Evolutionary conservation across 2,797 vertebrate genomes (phyloP), one percentile per base, ranked within the genome.

Genomic region (Chrysolophus pictus): DNA sequence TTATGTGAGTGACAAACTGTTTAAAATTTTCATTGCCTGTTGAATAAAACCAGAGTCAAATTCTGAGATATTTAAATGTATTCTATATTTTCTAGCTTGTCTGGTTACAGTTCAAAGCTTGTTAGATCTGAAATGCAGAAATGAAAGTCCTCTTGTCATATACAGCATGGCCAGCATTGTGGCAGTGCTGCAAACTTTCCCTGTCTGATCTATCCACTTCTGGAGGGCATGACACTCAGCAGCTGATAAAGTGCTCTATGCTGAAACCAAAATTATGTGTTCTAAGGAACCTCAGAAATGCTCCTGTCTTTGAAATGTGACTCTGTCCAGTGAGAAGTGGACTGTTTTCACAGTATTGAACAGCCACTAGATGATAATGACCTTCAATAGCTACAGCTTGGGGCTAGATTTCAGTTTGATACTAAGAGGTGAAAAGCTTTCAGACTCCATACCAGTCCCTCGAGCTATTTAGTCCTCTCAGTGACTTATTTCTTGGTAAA

Each of bases 351-450:
- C 76, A 73, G 47, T 95, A 95, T 95, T 93, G 92, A 96, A 88
- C 88, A 91, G 82, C 77, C 84, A 75, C 82, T 87, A 80, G 88
- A 85, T 87, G 87, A 89, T 95, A 92, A 95, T 95, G 92, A 95
- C 92, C 91, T 95, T 96, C 95, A 95, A 92, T 95, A 87, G 87
- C 93, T 93, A 80, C 92, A 80, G 92, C 95, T 94, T 89, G 88
- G 67, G 92, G 94, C 96, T 95, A 93, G 92, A 81, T 95, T 81
- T 91, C 90, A 85, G 90, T 85, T 91, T 93, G 92, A 89, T 95
- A 83, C 87, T 94, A 93, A 96, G 90, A 95, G 93, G 94, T 96
- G 93, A 95, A 94, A 95, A 89, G 94, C 96, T 96, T 95, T 95
- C 96, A 90, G 94, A 94, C 51, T 84, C 91, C 49, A 63, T 91